Base-by-base conservation (phyloP, 2,113 vertebrate genomes). In the Onychostoma macrolepis region DNA sequence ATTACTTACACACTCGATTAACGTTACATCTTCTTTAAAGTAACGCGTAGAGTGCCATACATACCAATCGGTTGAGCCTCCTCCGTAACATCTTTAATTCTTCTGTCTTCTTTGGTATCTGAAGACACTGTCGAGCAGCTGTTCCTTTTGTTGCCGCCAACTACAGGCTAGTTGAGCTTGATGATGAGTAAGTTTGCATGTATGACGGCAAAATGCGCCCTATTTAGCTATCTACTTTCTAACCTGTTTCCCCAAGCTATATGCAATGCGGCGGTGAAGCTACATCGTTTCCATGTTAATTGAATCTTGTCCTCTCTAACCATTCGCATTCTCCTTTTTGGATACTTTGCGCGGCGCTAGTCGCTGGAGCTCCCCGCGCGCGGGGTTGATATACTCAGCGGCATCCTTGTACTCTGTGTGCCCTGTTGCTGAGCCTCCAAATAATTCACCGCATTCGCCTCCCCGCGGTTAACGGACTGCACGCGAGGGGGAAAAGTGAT, bases 241-340 rank as follows among this genome's bases (percentile, higher is more conserved):
- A 91, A 88, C 91, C 93, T 91, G 91, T 90, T 91, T 92, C 80
- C 90, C 92, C 90, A 91, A 90, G 90, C 92, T 93, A 90, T 82
- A 82, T 91, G 93, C 76, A 91, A 91, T 85, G 91, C 92, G 90
- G 92, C 91, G 90, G 90, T 90, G 92, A 87, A 89, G 93, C 94
- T 94, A 94, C 95, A 95, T 95, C 90, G 90, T 94, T 90, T 91
- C 94, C 91, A 91, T 93, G 88, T 91, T 83, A 85, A 88, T 92
- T 92, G 92, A 83, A 89, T 93, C 89, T 90, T 90, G 85, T 85
- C 84, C 88, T 90, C 90, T 92, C 91, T 86, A 91, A 93, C 91
- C 93, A 94, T 93, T 94, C 91, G 94, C 94, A 95, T 95, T 94
- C 91, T 94, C 92, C 76, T 87, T 80, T 77, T 75, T 84, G 82